These are phyloP conservation scores for Selene dorsalis DNA, from an alignment of 2,797 vertebrate genomes.

Conservation along the genomic window DNA sequence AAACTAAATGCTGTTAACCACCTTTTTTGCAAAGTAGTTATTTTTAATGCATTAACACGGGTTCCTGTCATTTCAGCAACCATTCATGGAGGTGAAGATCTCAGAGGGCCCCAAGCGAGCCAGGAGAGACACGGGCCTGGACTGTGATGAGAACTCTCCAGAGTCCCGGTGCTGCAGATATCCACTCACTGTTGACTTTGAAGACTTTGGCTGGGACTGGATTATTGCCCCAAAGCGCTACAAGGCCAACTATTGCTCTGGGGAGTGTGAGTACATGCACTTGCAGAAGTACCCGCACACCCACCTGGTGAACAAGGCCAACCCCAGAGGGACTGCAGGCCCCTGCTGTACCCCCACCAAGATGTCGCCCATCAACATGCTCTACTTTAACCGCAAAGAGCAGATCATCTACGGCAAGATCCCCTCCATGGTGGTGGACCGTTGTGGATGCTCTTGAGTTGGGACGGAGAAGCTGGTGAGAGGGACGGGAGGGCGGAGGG, in stretches of 20 bases:
- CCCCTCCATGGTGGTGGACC: slow-evolving; percentile 97
- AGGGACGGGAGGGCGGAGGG: slow-evolving; percentile 38
- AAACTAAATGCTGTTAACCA: slow-evolving; percentile 16
- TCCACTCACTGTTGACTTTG: slow-evolving; percentile 96
- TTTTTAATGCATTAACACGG: slow-evolving; percentile 24
- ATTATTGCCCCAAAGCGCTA: slow-evolving; percentile 98
- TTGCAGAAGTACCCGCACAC: slow-evolving; percentile 97
- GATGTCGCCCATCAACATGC: slow-evolving; percentile 99
- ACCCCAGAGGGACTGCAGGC: slow-evolving; percentile 91
- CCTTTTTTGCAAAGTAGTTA: slow-evolving; percentile 13
- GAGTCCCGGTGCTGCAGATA: slow-evolving; percentile 96
- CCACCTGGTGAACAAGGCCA: slow-evolving; percentile 96
- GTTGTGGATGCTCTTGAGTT: slow-evolving; percentile 95
- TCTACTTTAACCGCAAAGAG: slow-evolving; percentile 96
- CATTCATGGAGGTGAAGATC: slow-evolving; percentile 97
- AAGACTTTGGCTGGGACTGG: slow-evolving; percentile 98
- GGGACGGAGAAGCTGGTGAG: slow-evolving; percentile 20
- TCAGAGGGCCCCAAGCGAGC: slow-evolving; percentile 91
- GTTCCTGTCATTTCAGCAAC: slow-evolving; percentile 84
- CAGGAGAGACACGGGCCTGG: slow-evolving; percentile 91
- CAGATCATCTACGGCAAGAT: slow-evolving; percentile 99
- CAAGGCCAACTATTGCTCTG: slow-evolving; percentile 97
- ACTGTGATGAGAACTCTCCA: slow-evolving; percentile 94
- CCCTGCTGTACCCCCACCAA: slow-evolving; percentile 98
- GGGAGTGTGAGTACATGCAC: slow-evolving; percentile 97